Base-by-base conservation (phyloP, 1,140 invertebrate genomes). In the Chymomyza costata region DNA sequence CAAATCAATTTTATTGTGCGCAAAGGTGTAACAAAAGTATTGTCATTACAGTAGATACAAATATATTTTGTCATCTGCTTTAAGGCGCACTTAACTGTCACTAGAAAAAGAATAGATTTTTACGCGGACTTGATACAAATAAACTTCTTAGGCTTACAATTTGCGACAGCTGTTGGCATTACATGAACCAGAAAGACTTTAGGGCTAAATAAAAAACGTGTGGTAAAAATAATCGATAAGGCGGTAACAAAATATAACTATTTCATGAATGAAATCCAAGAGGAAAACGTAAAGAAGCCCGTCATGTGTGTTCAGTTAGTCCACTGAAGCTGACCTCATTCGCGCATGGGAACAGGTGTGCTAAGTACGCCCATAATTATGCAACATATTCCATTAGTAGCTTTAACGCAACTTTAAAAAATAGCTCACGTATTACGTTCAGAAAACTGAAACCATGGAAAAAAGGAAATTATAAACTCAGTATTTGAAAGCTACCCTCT, bases 1-100 rank as follows among this genome's bases (percentile, higher is more conserved):
- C 44, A 58, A 69, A 71, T 70, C 70, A 65, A 76, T 76, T 70
- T 70, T 17, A 45, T 48, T 63, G 70, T 51, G 35, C 55, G 71
- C 60, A 48, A 54, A 34, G 54, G 51, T 70, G 65, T 76, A 54
- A 76, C 65, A 68, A 57, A 49, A 50, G 17, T 46, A 47, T 67
- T 47, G 31, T 41, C 16, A 40, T 11, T 46, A 8, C 34, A 34
- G 35, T 39, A 47, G 62, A 37, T 54, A 30, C 21, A 41, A 28
- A 43, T 35, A 18, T 25, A 28, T 16, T 16, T 14, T 50, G 35
- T 37, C n/a, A n/a, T n/a, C 14, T 18, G 31, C 44, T 46, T 35
- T 46, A 34, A 17, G 37, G 30, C 25, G 34, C 18, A 35, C 19
- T n/a, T 44, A 59, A 53, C 48, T n/a, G n/a, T n/a, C n/a, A n/a